Evolutionary conservation across 2,888 invertebrate genomes (phyloP).

Genomic region (Protonemura montana): DNA sequence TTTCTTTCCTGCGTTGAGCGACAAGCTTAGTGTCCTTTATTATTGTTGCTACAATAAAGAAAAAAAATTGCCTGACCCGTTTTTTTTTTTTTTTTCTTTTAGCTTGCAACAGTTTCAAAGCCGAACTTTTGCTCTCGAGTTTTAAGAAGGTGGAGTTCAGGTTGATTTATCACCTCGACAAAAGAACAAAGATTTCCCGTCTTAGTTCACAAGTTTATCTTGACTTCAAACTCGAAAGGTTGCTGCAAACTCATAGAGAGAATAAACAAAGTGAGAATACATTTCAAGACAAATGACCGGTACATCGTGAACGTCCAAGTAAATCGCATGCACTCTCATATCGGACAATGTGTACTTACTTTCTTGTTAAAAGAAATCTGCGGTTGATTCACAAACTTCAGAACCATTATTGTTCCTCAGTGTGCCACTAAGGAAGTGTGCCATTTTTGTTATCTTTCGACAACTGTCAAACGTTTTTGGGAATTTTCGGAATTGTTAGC

Average conservation of each 20-base stretch:
- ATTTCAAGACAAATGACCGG: background rate
- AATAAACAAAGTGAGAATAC: slow-evolving; percentile 24
- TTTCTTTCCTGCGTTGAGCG: slow-evolving; percentile 25
- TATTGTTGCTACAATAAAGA: slow-evolving; percentile 29
- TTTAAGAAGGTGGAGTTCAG: slow-evolving; percentile 32
- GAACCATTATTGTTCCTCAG: too few species aligned
- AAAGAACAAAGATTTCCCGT: slow-evolving; percentile 32
- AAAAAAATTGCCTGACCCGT: slow-evolving; percentile 29
- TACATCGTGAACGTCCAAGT: background rate
- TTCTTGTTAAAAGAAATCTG: background rate
- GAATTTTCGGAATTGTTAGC: too few species aligned
- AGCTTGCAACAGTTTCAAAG: slow-evolving; percentile 34
- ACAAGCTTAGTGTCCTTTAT: slow-evolving; percentile 21
- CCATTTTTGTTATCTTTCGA: background rate
- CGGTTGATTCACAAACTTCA: background rate
- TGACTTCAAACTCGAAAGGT: slow-evolving; percentile 26
- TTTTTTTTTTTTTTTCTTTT: background rate
- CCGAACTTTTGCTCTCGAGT: slow-evolving; percentile 29
- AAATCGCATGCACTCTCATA: background rate
- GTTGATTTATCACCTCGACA: slow-evolving; percentile 36
- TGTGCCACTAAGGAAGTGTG: too few species aligned
- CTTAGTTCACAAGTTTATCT: slow-evolving; percentile 17
- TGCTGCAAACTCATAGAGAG: slow-evolving; percentile 3
- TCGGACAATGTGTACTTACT: too few species aligned
- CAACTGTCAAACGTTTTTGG: too few species aligned